Percentiles rank a stretch among this genome's conserved stretches.
phyloP scores from a whole-genome alignment of 2,797 vertebrate species.

The Enteromius viviparus region DNA sequence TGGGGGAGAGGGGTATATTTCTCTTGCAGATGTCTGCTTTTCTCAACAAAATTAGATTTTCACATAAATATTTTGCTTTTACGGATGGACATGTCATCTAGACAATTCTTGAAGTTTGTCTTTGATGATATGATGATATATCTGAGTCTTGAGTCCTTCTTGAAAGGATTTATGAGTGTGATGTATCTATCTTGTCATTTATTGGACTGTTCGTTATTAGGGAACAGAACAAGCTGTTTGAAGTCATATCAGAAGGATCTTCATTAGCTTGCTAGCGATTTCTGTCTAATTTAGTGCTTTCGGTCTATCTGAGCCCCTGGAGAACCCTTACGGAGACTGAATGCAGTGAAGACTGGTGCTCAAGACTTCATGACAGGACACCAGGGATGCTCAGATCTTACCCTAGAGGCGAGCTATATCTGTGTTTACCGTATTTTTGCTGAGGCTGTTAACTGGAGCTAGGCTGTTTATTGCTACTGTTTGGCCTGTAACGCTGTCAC shows the following conservation, averaged over 20 bases:
- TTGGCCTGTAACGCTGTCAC: constrained; percentile 6
- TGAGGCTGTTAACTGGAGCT: constrained; percentile 5
- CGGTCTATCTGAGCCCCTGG: constrained; percentile 73
- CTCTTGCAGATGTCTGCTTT: neutral
- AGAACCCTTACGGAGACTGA: constrained; percentile 73
- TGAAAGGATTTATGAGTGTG: neutral
- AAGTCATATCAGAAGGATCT: constrained; percentile 30
- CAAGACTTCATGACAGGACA: constrained; percentile 76
- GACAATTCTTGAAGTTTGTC: neutral
- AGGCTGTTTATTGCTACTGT: constrained; percentile 15
- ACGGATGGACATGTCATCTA: neutral
- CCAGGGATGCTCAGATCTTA: constrained; percentile 45
- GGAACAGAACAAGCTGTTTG: constrained; percentile 37
- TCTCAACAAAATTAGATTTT: neutral
- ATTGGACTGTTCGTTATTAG: constrained; percentile 24
- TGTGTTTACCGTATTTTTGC: constrained; percentile 4
- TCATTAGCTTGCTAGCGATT: constrained; percentile 43
- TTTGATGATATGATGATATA: neutral
- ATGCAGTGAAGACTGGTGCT: constrained; percentile 68
- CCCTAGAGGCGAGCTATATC: constrained; percentile 21
- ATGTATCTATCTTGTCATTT: constrained; percentile 12
- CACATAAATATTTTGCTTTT: neutral
- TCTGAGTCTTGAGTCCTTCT: neutral
- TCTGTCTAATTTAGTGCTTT: constrained; percentile 57
- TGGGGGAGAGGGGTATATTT: neutral